These are phyloP conservation scores for Esox lucius DNA, from an alignment of 2,797 vertebrate genomes.

Conservation along the genomic window DNA sequence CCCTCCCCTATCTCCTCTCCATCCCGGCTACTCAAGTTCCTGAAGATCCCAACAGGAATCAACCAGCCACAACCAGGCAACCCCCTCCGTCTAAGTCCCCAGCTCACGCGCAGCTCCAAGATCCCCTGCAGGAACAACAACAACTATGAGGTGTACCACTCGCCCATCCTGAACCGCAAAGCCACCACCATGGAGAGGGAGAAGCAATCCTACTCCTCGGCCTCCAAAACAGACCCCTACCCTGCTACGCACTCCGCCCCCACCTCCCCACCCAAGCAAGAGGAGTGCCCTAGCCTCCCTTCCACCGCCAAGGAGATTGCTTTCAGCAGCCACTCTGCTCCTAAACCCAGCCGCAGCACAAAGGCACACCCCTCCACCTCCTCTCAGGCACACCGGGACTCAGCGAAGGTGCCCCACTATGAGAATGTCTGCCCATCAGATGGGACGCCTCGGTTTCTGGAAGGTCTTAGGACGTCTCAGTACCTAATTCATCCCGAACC, in stretches of 20 bases:
- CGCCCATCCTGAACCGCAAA: constrained; percentile 65
- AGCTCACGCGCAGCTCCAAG: constrained; percentile 77
- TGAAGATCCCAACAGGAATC: constrained; percentile 74
- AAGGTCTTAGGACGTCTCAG: constrained; percentile 41
- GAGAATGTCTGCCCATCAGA: constrained; percentile 61
- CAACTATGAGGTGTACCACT: constrained; percentile 77
- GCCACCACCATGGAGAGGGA: constrained; percentile 60
- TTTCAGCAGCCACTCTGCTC: constrained; percentile 45
- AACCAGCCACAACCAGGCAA: constrained; percentile 68
- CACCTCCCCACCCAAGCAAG: constrained; percentile 42
- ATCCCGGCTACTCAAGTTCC: constrained; percentile 73
- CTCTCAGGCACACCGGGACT: constrained; percentile 32
- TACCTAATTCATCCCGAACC: constrained; percentile 42
- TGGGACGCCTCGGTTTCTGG: constrained; percentile 51
- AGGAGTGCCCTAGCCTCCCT: constrained; percentile 21
- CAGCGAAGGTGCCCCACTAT: constrained; percentile 59
- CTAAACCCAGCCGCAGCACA: constrained; percentile 35
- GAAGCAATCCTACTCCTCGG: constrained; percentile 46
- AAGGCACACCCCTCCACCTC: constrained; percentile 14
- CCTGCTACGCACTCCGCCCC: constrained; percentile 39
- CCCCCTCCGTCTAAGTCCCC: constrained; percentile 79
- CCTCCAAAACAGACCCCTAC: constrained; percentile 42
- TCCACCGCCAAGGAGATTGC: constrained; percentile 22
- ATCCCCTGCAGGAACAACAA: constrained; percentile 79
- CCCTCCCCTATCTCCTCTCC: constrained; percentile 67